Conservation (phyloP, 2,113 vertebrate genomes). For the Psilopogon haemacephalus region DNA sequence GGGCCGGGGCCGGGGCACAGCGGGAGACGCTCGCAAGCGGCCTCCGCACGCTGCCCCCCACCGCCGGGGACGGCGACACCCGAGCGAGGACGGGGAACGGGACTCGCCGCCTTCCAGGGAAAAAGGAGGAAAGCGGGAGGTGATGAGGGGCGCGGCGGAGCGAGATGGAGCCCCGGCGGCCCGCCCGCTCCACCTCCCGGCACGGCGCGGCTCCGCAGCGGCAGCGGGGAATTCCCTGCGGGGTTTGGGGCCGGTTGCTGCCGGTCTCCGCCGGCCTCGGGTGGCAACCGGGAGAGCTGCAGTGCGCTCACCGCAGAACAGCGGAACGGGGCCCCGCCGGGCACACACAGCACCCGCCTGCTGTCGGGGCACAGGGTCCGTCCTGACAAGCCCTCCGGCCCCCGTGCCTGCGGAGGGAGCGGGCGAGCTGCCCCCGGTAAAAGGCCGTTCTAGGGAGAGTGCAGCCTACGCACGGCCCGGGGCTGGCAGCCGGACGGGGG, state of each 20-base stretch:
- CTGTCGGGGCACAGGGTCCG: rapidly evolving
- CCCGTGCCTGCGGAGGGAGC: neutral
- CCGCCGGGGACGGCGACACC: neutral
- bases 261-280: neutral
- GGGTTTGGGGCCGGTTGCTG: neutral
- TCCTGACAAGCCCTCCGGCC: neutral
- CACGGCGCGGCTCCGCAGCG: neutral
- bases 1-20: no score
- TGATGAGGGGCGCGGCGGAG: neutral
- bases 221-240: neutral
- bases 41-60: neutral
- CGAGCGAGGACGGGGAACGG: neutral
- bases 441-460: neutral
- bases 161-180: neutral
- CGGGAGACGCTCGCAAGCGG: neutral
- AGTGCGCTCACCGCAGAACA: no score
- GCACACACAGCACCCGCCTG: neutral
- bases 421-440: neutral
- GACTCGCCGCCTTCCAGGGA: neutral
- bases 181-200: neutral
- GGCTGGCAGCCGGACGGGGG: neutral
- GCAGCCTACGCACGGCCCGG: neutral
- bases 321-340: neutral
- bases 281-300: neutral
- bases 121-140: neutral